Evolutionary conservation across 2,888 invertebrate genomes (phyloP).

Genomic region (Campoplex capitator): DNA sequence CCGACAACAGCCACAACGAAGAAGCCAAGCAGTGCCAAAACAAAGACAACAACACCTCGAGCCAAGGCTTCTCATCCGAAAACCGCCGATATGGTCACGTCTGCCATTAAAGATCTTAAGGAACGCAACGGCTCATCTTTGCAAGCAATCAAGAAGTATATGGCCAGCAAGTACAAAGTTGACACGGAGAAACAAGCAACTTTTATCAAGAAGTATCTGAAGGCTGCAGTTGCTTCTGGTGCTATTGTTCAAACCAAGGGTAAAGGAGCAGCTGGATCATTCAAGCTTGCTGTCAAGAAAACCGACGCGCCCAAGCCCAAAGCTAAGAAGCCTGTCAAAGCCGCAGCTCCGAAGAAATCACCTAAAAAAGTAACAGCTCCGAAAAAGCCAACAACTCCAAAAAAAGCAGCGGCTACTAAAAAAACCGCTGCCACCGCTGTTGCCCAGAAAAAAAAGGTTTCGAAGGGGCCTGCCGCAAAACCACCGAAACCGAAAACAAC

Average conservation of each 20-base stretch:
- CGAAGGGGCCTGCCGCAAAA: slow-evolving; percentile 65
- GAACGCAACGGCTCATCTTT: slow-evolving; percentile 87
- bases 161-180: slow-evolving; percentile 86
- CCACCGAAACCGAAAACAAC: slow-evolving; percentile 68
- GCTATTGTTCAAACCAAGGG: slow-evolving; percentile 85
- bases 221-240: slow-evolving; percentile 85
- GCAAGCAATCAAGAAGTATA: slow-evolving; percentile 88
- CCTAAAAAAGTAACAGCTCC: slow-evolving; percentile 66
- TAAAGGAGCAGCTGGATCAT: slow-evolving; percentile 85
- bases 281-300: slow-evolving; percentile 82
- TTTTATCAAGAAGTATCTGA: slow-evolving; percentile 87
- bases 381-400: slow-evolving; percentile 73
- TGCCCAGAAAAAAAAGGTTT: slow-evolving; percentile 43
- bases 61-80: slow-evolving; percentile 85
- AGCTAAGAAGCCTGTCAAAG: slow-evolving; percentile 25
- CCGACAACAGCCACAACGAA: slow-evolving; percentile 63
- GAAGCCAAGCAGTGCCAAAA: slow-evolving; percentile 70
- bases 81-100: slow-evolving; percentile 86
- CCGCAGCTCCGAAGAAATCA: slow-evolving; percentile 62
- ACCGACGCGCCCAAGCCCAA: slow-evolving; percentile 60
- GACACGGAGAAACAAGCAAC: slow-evolving; percentile 86
- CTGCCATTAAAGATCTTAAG: slow-evolving; percentile 85
- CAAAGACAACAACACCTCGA: slow-evolving; percentile 77
- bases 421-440: slow-evolving; percentile 35
- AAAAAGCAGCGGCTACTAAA: slow-evolving; percentile 67